Evolutionary conservation across 2,797 vertebrate species (phyloP).

Genomic region (Tiaroga cobitis): DNA sequence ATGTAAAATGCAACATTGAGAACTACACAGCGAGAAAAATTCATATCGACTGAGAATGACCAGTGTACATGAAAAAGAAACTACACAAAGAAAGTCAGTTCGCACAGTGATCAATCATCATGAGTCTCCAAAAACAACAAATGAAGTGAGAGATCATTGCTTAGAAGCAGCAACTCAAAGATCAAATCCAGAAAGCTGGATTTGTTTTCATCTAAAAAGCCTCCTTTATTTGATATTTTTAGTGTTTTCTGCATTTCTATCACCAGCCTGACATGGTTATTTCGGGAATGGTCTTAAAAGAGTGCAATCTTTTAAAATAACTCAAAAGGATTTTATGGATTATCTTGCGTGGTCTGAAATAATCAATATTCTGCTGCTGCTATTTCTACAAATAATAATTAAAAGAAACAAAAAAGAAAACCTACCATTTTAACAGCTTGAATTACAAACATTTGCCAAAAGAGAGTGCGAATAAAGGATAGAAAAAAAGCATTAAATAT

Average conservation of each 20-base stretch:
- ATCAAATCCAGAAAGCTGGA: conserved; percentile 11
- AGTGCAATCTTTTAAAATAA: conserved; percentile 30
- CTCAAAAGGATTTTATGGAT: neutral
- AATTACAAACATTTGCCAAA: conserved; percentile 49
- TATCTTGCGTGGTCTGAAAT: conserved; percentile 10
- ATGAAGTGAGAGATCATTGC: conserved; percentile 16
- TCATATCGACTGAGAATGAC: conserved; percentile 12
- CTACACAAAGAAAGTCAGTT: conserved; percentile 29
- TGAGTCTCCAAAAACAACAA: conserved; percentile 27
- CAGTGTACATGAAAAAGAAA: conserved; percentile 29
- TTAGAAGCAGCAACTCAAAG: neutral
- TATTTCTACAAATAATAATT: conserved; percentile 1
- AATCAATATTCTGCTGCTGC: neutral
- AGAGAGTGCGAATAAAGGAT: conserved; percentile 31
- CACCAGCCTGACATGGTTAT: conserved; percentile 12
- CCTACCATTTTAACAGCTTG: conserved; percentile 43
- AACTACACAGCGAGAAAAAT: neutral
- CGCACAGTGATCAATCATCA: conserved; percentile 48
- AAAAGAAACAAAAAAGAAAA: conserved; percentile 23
- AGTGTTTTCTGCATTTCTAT: neutral
- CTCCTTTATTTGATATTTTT: conserved; percentile 4
- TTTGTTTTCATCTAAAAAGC: neutral
- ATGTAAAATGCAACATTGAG: conserved; percentile 23
- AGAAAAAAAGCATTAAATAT: conserved; percentile 58
- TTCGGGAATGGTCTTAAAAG: conserved; percentile 30